Evolutionary conservation across 2,113 vertebrate species (phyloP).

Genomic region (Neoarius graeffei): DNA sequence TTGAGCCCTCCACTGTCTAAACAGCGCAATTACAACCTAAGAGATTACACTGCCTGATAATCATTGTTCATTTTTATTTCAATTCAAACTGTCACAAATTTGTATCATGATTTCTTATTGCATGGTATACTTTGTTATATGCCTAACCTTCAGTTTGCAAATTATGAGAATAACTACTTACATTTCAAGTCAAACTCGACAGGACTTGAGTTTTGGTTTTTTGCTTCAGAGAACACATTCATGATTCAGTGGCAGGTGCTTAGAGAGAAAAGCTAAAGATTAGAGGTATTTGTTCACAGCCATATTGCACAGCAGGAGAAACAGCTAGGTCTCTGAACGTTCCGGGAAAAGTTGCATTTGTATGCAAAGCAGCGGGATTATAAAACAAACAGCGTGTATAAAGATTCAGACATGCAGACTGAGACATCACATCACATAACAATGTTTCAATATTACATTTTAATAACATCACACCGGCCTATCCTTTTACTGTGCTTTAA

Average conservation of each 20-base stretch:
- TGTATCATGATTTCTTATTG: too few relatives aligned
- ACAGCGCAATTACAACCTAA: too few relatives aligned
- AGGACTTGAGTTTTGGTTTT: background rate
- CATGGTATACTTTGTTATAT: too few relatives aligned
- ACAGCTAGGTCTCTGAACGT: background rate
- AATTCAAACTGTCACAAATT: too few relatives aligned
- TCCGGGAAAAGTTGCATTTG: slow-evolving; percentile 4
- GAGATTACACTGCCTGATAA: too few relatives aligned
- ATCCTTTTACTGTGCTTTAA: background rate
- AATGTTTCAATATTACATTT: background rate
- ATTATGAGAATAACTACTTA: background rate
- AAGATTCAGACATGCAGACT: background rate
- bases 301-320: slow-evolving; percentile 12
- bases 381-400: background rate
- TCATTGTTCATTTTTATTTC: too few relatives aligned
- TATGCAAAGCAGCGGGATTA: slow-evolving; percentile 27
- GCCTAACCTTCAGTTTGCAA: background rate
- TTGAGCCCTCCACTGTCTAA: too few relatives aligned
- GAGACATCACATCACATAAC: background rate
- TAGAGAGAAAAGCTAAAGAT: slow-evolving; percentile 32
- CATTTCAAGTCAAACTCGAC: background rate
- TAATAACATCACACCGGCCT: background rate
- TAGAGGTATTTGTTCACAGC: slow-evolving; percentile 18
- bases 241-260: slow-evolving; percentile 29
- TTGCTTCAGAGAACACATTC: slow-evolving; percentile 36